Evolutionary conservation across 35 echinoderm and acorn worm species (phyloP), one percentile per base, ranked within the genome.

Genomic region (Apostichopus japonicus): DNA sequence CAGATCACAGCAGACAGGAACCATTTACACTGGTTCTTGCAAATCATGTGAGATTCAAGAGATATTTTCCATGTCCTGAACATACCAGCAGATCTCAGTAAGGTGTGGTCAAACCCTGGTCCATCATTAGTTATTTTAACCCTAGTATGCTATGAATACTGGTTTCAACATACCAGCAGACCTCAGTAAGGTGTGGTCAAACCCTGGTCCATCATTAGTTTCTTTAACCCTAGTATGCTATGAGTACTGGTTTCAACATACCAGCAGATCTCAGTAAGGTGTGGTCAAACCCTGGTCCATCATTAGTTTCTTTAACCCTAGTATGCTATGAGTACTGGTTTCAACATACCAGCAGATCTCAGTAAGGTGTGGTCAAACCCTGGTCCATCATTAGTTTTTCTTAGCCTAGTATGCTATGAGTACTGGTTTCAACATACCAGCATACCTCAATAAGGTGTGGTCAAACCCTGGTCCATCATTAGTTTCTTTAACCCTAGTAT

Each of bases 71-170:
- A 44, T 44, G 33, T 44, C 33, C 33, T 44, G 33, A 16, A n/a
- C n/a, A n/a, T n/a, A n/a, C n/a, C n/a, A n/a, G 23, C 24, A 56
- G 72, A 33, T n/a, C 55, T 59, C 55, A 84, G 7, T 6, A 88
- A 16, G 54, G 92, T 93, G 23, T 89, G 92, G 56, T 93, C 92
- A 22, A 72, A 22, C 8, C 22, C 53, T 62, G 92, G 92, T 54
- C 54, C 56, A 54, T n/a, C 17, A 8, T 59, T 71, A 27, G n/a
- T n/a, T 6, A 24, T 33, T 33, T 33, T 33, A 33, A 33, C 27
- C 27, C 27, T 33, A 33, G 27, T 33, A 33, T 33, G 27, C 27
- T 33, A 33, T 33, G 27, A 33, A 2, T 33, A 33, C 27, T 33
- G 1, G 27, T 33, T 33, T 0, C 27, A 33, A 93, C 92, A n/a